Base-by-base conservation (phyloP, 1,140 invertebrate species). In the Dolichoris vasculosae region DNA sequence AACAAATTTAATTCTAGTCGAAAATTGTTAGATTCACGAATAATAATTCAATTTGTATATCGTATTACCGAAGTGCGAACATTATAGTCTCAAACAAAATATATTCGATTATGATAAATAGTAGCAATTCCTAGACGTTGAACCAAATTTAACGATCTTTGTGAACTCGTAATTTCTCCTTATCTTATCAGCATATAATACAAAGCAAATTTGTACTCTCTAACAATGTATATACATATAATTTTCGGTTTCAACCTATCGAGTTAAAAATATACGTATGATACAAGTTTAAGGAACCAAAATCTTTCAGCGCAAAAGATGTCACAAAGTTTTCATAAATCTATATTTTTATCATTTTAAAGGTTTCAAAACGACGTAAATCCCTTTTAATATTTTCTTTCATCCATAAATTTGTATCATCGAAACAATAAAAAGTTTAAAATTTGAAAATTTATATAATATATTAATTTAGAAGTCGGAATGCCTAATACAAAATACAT, bases 151-250 rank as follows among this genome's bases (percentile, higher is more conserved):
- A 82, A 82, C 40, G 32, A 55, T 35, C 43, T 48, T 48, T 32
- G 80, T 26, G 80, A 40, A 73, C 46, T 59, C 48, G 46, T 82
- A 82, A 82, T 82, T 82, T 73, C 30, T 40, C 23, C 46, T 82
- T 82, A 82, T 82, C 80, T 82, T 82, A 82, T 82, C 80, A 35
- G 23, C 35, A 23, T 43, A 71, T 64, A 32, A 69, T 35, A 71
- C 64, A 69, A 81, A 81, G n/a, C 43, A 69, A n/a, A 32, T 51
- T 76, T 76, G 73, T 48, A 73, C 69, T 73, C 40, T 73, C 40
- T 73, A 73, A 73, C n/a, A 43, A 43, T 43, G 23, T 38, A 73
- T 43, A n/a, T 32, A 30, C 4, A 26, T 43, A 43, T 20, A 32
- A 4, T 43, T n/a, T 43, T 73, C 6, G n/a, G 4, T 23, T 43